These are phyloP conservation scores for Morus bassanus DNA, from an alignment of 2,797 vertebrate species.

Conservation along the genomic window DNA sequence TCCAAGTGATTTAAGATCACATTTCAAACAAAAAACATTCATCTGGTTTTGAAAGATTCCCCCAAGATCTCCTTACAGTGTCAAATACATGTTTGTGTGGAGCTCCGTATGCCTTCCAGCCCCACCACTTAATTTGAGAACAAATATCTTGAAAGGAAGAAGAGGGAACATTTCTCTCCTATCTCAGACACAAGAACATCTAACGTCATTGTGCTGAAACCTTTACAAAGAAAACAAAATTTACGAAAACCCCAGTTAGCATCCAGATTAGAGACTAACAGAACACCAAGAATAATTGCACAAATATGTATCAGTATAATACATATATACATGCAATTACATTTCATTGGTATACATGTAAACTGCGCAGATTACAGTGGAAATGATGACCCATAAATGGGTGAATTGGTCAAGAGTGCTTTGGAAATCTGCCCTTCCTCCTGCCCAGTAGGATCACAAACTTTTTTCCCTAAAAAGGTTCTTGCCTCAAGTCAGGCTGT, in stretches of 20 bases:
- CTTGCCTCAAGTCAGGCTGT: neutral
- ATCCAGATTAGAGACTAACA: neutral
- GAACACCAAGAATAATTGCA: neutral
- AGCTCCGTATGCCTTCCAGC: neutral
- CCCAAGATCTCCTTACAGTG: neutral
- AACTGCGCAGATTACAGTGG: neutral
- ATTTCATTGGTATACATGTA: neutral
- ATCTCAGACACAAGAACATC: neutral
- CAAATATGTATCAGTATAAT: neutral
- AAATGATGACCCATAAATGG: neutral
- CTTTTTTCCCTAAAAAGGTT: neutral
- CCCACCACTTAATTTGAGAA: neutral
- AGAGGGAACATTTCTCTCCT: neutral
- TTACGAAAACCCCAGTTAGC: neutral
- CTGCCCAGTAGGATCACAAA: neutral
- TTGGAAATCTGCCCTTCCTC: neutral
- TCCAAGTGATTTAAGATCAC: neutral
- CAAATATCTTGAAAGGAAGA: neutral
- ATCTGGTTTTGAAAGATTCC: conserved; percentile 18
- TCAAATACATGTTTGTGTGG: neutral
- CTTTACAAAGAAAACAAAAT: neutral
- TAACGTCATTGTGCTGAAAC: neutral
- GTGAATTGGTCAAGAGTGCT: neutral
- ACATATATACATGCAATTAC: neutral
- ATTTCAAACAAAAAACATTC: neutral